Evolutionary conservation across 2,113 vertebrate species (phyloP).

Genomic region (Balaeniceps rex): DNA sequence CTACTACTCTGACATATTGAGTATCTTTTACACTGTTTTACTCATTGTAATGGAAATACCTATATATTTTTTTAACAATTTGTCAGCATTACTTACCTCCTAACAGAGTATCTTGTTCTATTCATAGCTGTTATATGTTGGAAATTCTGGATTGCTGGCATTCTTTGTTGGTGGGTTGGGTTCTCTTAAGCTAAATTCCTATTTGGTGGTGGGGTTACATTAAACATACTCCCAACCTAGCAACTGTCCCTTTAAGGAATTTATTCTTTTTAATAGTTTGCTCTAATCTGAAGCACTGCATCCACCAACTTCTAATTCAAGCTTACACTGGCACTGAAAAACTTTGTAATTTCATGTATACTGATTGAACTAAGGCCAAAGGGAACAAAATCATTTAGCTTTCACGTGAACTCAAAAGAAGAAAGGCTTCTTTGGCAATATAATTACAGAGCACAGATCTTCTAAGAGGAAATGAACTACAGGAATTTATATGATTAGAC

Average conservation of each 20-base stretch:
- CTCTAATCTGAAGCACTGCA: not conserved
- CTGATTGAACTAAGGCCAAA: constrained; percentile 9
- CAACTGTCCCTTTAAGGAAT: not conserved
- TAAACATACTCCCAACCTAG: not conserved
- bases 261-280: not conserved
- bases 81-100: not conserved
- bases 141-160: not conserved
- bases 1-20: not conserved
- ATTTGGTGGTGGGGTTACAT: not conserved
- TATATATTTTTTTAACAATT: not conserved
- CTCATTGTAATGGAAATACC: not conserved
- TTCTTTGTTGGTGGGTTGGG: not conserved
- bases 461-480: constrained; percentile 35
- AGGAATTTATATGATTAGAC: constrained; percentile 26
- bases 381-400: constrained; percentile 27
- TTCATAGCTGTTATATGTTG: not conserved
- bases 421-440: constrained; percentile 21
- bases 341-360: not conserved
- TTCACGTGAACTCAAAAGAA: constrained; percentile 20
- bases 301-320: not conserved
- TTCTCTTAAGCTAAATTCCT: not conserved
- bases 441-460: constrained; percentile 46
- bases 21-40: not conserved
- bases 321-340: not conserved
- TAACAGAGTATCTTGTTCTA: not conserved